Base-by-base conservation (phyloP, 2,797 vertebrate genomes). In the Tokudaia tokunoshimensis region DNA sequence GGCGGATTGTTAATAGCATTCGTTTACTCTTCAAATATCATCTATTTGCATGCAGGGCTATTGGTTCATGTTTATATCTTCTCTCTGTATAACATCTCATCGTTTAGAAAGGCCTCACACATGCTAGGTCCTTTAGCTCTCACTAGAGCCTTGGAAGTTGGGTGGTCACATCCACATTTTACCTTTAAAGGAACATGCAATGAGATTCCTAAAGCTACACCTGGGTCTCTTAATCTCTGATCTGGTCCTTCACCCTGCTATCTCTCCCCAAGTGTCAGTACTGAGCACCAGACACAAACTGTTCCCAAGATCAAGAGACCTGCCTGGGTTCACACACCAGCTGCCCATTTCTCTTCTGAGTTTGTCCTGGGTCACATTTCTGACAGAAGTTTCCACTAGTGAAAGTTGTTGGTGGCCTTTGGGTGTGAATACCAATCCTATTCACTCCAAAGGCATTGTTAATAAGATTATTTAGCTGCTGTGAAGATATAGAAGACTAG, bases 1-100 rank as follows among this genome's bases (percentile, higher is more conserved):
- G n/a, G 70, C 0, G 8, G 50, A 15, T 11, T 3, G 24, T 31
- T 41, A 34, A 4, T 19, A 57, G 47, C 0, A n/a, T 6, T 17
- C 13, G 0, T 3, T 26, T 50, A 0, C 34, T 37, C 44, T 24
- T 75, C 67, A 17, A 0, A 0, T 12, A 0, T 17, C 0, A 0
- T 41, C 19, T 0, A 7, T 34, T 8, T 3, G 10, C 55, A 1
- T 5, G 17, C 61, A 1, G 0, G 50, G 34, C 3, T 3, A 17
- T 22, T 24, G n/a, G 65, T 6, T 0, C 6, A 0, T 0, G 1
- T 6, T 29, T 7, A 11, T n/a, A 0, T 31, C 85, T 24, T 13
- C 1, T 10, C 7, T 57, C 75, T 24, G 0, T 2, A 0, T 41
- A 6, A 0, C 1, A 1, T 50, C 57, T 50, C 17, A 4, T 55